Evolutionary conservation across 1,140 invertebrate species (phyloP).

Genomic region (Stenopsyche tienmushanensis): DNA sequence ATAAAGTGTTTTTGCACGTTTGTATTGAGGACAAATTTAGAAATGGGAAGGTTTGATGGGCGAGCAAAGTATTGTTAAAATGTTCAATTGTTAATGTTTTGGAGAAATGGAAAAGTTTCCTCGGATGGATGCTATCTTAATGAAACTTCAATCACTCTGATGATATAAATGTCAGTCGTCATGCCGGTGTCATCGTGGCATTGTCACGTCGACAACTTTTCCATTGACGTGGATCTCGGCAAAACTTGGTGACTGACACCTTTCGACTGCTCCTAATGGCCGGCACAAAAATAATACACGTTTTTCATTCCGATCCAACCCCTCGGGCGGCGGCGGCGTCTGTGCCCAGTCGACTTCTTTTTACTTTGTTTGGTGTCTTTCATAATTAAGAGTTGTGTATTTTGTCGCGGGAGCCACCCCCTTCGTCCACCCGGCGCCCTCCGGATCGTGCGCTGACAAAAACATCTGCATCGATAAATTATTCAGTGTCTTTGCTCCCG

Average conservation of each 20-base stretch:
- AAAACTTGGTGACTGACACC: not conserved
- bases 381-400: constrained; percentile 9
- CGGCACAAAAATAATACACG: not conserved
- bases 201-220: not conserved
- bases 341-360: not conserved
- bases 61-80: too few relatives aligned
- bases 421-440: too few relatives aligned
- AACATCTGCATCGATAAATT: constrained; percentile 41
- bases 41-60: too few relatives aligned
- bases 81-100: too few relatives aligned
- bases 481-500: constrained; percentile 35
- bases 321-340: not conserved
- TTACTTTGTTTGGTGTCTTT: not conserved
- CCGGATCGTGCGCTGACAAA: constrained; percentile 25
- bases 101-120: not conserved
- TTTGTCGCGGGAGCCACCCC: not conserved
- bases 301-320: not conserved
- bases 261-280: not conserved
- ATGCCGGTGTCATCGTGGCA: not conserved
- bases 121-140: constrained; percentile 32
- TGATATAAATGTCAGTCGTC: constrained; percentile 20
- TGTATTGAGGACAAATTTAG: too few relatives aligned
- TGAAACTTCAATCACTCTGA: constrained; percentile 39
- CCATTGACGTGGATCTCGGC: not conserved
- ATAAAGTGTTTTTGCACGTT: too few relatives aligned